Percentiles rank a stretch among this genome's conserved stretches.
Evolutionary conservation across 1,140 invertebrate species (phyloP).

Genomic region (Ceratina calcarata): DNA sequence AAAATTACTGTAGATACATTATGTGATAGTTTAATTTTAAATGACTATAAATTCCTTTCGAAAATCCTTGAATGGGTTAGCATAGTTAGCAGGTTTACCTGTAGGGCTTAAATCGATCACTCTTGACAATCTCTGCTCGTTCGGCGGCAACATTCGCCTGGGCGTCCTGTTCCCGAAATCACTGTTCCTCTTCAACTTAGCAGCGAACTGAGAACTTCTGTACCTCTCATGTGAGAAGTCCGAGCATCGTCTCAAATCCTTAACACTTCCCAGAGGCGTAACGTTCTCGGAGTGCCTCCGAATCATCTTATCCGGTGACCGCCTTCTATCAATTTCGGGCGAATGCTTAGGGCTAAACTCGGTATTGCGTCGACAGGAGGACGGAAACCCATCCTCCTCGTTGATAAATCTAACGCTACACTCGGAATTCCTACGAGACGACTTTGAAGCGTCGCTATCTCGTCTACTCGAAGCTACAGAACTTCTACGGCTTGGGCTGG

Average conservation of each 20-base stretch:
- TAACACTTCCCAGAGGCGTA: slow-evolving; percentile 66
- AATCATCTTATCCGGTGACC: slow-evolving; percentile 57
- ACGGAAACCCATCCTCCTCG: slow-evolving; percentile 36
- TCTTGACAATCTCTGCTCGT: slow-evolving; percentile 68
- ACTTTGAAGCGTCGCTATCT: slow-evolving; percentile 69
- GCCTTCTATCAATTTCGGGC: slow-evolving; percentile 46
- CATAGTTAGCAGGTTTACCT: slow-evolving; percentile 49
- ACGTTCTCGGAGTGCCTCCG: slow-evolving; percentile 73
- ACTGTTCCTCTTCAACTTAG: slow-evolving; percentile 74
- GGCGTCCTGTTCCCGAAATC: slow-evolving; percentile 75
- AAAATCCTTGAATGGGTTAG: no score
- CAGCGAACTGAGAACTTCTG: slow-evolving; percentile 75
- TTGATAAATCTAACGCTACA: slow-evolving; percentile 73
- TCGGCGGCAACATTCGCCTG: slow-evolving; percentile 63
- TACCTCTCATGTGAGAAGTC: slow-evolving; percentile 77
- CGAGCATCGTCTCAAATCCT: slow-evolving; percentile 72
- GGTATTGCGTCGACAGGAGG: slow-evolving; percentile 42
- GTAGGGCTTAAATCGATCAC: slow-evolving; percentile 72
- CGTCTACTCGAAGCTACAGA: slow-evolving; percentile 74
- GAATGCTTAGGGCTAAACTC: slow-evolving; percentile 55
- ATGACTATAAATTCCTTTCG: no score
- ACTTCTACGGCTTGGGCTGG: slow-evolving; percentile 74
- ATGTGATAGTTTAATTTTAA: no score
- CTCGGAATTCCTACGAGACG: slow-evolving; percentile 72
- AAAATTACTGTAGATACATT: no score